Percentiles rank a stretch among this genome's conserved stretches.
phyloP scores from a whole-genome alignment of 2,113 vertebrate genomes.

The Urocolius indicus region DNA sequence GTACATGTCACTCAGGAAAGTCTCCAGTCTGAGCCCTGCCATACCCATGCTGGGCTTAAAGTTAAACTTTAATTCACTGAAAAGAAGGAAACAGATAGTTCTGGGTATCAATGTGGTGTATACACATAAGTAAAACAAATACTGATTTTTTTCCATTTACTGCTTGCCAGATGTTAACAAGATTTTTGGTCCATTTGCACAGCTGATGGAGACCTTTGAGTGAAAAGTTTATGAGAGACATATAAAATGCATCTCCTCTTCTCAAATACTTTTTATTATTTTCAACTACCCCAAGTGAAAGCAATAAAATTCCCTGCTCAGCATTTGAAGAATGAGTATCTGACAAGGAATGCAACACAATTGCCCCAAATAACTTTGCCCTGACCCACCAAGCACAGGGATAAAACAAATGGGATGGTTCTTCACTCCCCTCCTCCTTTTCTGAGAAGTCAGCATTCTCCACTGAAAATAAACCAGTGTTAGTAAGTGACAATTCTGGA shows the following conservation, averaged over 20 bases:
- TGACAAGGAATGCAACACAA: slow-evolving; percentile 40
- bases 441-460: slow-evolving; percentile 68
- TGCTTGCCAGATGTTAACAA: slow-evolving; percentile 51
- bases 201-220: slow-evolving; percentile 49
- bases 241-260: slow-evolving; percentile 27
- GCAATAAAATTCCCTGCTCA: neutral
- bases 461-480: slow-evolving; percentile 57
- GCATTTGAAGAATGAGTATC: slow-evolving; percentile 14
- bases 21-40: neutral
- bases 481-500: slow-evolving; percentile 60
- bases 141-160: neutral
- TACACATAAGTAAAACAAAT: neutral
- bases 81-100: neutral
- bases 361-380: slow-evolving; percentile 36
- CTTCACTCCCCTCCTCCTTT: slow-evolving; percentile 2
- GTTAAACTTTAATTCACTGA: neutral
- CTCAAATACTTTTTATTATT: slow-evolving; percentile 18
- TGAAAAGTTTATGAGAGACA: slow-evolving; percentile 34
- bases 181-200: slow-evolving; percentile 25
- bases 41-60: neutral
- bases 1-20: neutral
- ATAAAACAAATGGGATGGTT: slow-evolving; percentile 47
- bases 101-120: neutral
- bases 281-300: neutral
- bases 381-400: slow-evolving; percentile 38